Base-by-base conservation (phyloP, 2,888 invertebrate species). In the Epinotia brunnichana region DNA sequence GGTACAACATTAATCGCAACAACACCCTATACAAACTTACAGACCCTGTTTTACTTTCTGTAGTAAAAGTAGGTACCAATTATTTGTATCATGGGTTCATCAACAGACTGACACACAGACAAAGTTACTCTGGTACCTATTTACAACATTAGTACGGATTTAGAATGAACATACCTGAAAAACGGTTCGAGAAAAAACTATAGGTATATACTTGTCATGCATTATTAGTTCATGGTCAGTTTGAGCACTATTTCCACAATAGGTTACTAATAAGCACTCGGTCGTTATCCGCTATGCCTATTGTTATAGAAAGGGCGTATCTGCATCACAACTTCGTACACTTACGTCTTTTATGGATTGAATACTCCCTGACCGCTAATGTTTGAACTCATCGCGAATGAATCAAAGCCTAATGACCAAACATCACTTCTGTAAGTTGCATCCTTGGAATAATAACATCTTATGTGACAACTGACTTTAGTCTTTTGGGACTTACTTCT, bases 381-480 rank as follows among this genome's bases (percentile, higher is more conserved):
- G 67, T 29, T 29, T 44, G 13, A 44, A 19, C 57, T 57, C 67
- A 57, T 67, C 44, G 67, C 29, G 57, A 67, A 67, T 57, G 57
- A 67, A 67, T 67, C 57, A 67, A 67, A 44, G 17, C 29, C 29
- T 48, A 67, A 67, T 67, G 57, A 67, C 11, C 17, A 15, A 57
- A 56, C 56, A 56, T 56, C 24, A 56, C 41, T 44, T 44, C 41
- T 44, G 41, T 44, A 24, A 21, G 24, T 54, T 10, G 9, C 54
- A 13, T 24, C 11, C 24, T 56, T 56, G 19, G 56, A n/a, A n/a
- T n/a, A 56, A 56, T 21, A 56, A 56, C 21, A 15, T 24, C 56
- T 56, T 56, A 56, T 24, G 56, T 24, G 15, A 11, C 5, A 56
- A 13, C 3, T 3, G 54, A 54, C 21, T 54, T 21, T 54, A 21